These are phyloP conservation scores for Apodemus speciosus DNA, from an alignment of 2,113 vertebrate genomes.

Conservation along the genomic window DNA sequence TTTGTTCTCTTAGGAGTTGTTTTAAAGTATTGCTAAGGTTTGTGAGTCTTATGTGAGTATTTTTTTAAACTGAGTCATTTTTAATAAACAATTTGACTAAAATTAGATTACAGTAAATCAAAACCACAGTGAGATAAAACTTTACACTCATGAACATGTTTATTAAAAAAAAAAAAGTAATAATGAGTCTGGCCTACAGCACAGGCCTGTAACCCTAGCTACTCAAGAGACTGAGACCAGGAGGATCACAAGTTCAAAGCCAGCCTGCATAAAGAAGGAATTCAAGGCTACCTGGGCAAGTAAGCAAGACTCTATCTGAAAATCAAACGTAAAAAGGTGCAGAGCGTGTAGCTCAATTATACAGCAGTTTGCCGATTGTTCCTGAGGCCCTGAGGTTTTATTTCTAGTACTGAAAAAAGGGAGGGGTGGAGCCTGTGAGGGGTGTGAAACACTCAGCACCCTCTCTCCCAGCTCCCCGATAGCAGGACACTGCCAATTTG, in stretches of 20 bases:
- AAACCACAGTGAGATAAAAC: not conserved
- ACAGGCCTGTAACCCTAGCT: not conserved
- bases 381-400: not conserved
- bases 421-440: not conserved
- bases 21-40: not conserved
- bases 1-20: not conserved
- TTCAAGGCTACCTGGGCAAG: not conserved
- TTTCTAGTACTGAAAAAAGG: not conserved
- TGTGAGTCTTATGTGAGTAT: not conserved
- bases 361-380: not conserved
- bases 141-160: not conserved
- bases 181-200: not conserved
- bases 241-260: not conserved
- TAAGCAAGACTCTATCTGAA: not conserved
- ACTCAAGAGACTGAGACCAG: not conserved
- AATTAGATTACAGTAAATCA: conserved; percentile 11
- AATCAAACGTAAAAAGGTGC: not conserved
- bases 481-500: not conserved
- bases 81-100: conserved; percentile 53
- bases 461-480: not conserved
- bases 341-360: not conserved
- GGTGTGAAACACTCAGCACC: not conserved
- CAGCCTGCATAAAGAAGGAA: not conserved
- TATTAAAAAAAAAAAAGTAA: not conserved
- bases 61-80: not conserved